Evolutionary conservation across 2,113 vertebrate species (phyloP), one percentile per base, ranked within the genome.

Genomic region (Dascyllus trimaculatus): DNA sequence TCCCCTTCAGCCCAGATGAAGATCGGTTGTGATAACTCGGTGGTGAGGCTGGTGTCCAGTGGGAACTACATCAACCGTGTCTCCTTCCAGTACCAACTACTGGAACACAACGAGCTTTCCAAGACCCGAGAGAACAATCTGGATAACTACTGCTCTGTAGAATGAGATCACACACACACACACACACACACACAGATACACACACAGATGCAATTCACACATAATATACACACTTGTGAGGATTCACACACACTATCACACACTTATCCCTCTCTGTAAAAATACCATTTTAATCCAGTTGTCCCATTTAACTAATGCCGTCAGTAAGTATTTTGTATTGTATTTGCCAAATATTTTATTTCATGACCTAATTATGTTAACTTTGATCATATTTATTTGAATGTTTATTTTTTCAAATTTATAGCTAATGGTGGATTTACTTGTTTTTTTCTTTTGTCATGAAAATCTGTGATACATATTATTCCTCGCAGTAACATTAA

Each of bases 1-100:
- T 11, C 71, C 57, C 32, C 56, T 82, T 46, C 84, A 99, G 98
- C 96, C 15, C 96, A 98, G 93, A 96, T 98, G 95, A 98, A 97
- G 93, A 96, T 99, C 21, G 96, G 96, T 57, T 99, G 98, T 89
- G 98, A 99, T 92, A 98, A 98, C 85, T 96, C 96, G 0, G 97
- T 98, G 88, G 90, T 99, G 83, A 91, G 98, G 75, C 93, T 99
- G 95, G 96, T 99, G 64, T 99, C 98, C 89, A 99, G 97, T 0
- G 97, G 97, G 48, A 97, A 96, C 74, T 96, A 96, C 21, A 72
- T 97, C 75, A 99, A 99, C 78, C 96, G 96, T 4, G 95, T 99
- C 81, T 96, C 97, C 2, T 98, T 99, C 90, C 96, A 98, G 72
- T 99, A 98, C 63, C 95, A 93, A 46, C 96, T 98, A 35, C 93